Base-by-base conservation (phyloP, 2,888 invertebrate genomes). In the Embidobia sp. region DNA sequence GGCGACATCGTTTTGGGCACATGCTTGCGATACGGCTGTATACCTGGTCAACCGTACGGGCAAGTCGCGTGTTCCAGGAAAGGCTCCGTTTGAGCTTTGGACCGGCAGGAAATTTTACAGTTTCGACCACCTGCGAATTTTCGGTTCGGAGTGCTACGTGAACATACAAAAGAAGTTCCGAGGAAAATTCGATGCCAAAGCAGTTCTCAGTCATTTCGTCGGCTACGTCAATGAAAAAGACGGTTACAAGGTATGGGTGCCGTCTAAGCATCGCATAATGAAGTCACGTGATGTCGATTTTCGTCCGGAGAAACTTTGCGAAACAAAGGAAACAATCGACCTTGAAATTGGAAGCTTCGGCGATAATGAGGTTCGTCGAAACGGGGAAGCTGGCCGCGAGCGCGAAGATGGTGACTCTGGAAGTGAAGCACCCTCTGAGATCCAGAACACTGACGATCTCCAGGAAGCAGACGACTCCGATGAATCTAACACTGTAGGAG, bases 161-260 rank as follows among this genome's bases (percentile, higher is more conserved):
- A 63, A 78, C 31, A 37, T 79, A 0, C 69, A 67, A 6, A 78
- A 78, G 48, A 31, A 64, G 16, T 79, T 75, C 22, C 59, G 67
- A 8, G 6, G n/a, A 3, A 67, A 76, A 44, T 76, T 61, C 7
- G 57, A 66, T 0, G n/a, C 35, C 3, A 75, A 75, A 40, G 55
- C 49, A 5, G 55, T 59, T 7, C 35, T 51, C 1, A 53, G 57
- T 26, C 15, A 49, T 19, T 13, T 72, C 10, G 18, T 72, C 3
- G 53, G 53, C 0, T 63, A 63, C n/a, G 35, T 64, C 0, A 72
- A 72, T 19, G 53, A 53, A 2, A 53, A 63, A 35, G 63, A 72
- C 7, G 46, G 63, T 1, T 64, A 72, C 13, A 66, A 66, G 7
- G 46, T 74, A 11, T 75, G 55, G 55, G n/a, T 69, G 1, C 63